Percentiles rank a stretch among this genome's conserved stretches.
These are phyloP conservation scores for Periplaneta americana DNA, from an alignment of 1,140 invertebrate genomes.

Conservation along the genomic window DNA sequence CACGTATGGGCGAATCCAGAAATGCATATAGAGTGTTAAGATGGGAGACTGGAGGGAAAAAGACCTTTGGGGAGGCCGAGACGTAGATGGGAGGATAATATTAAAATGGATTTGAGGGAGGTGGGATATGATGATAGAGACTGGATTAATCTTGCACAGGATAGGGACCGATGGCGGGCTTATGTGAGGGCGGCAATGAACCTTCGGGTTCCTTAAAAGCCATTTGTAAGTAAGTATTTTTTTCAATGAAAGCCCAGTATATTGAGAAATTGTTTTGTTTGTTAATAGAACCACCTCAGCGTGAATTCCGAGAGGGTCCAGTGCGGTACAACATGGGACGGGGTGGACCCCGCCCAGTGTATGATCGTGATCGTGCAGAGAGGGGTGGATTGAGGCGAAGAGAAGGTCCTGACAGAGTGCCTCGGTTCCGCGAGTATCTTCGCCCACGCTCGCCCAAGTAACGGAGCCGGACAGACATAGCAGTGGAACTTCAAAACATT, in stretches of 20 bases:
- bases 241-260: not conserved
- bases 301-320: slow-evolving; percentile 6
- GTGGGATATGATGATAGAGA: too few species aligned
- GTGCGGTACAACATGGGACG: not conserved
- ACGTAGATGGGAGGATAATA: too few species aligned
- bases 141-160: too few species aligned
- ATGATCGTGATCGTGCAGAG: slow-evolving; percentile 1
- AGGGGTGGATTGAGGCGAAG: slow-evolving; percentile 5
- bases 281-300: slow-evolving; percentile 4
- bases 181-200: too few species aligned
- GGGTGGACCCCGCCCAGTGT: slow-evolving; percentile 6
- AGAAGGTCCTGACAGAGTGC: slow-evolving; percentile 7
- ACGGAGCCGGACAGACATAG: not conserved
- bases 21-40: too few species aligned
- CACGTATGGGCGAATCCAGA: too few species aligned
- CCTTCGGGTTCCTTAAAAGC: too few species aligned
- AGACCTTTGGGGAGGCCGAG: too few species aligned
- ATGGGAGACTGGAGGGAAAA: too few species aligned
- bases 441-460: slow-evolving; percentile 17
- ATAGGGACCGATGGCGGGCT: too few species aligned
- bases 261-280: not conserved
- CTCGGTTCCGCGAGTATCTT: slow-evolving; percentile 12
- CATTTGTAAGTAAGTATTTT: not conserved
- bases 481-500: not conserved
- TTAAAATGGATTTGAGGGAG: too few species aligned